Conservation (phyloP, 2,797 vertebrate species). For the Zonotrichia albicollis region DNA sequence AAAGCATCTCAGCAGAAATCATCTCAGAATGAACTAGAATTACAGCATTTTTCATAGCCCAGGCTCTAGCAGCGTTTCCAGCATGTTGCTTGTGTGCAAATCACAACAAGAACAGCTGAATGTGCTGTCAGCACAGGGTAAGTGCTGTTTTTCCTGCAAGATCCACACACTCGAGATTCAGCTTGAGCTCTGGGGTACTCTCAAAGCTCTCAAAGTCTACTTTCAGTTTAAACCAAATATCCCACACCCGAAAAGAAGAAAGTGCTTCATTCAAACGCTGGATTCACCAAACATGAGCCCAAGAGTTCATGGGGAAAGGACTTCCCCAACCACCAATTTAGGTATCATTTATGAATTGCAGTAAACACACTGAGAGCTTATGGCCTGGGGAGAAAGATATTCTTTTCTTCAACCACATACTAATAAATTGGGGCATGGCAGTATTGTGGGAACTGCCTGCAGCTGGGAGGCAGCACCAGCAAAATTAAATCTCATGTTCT, state of each 20-base stretch:
- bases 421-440: not conserved
- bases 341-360: not conserved
- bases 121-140: fast-evolving
- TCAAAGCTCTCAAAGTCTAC: not conserved
- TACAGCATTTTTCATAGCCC: not conserved
- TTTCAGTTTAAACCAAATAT: not conserved
- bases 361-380: not conserved
- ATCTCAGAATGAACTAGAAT: not conserved
- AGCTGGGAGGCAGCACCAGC: not conserved
- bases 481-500: not conserved
- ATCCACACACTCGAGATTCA: not conserved
- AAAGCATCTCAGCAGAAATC: not conserved
- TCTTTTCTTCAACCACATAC: not conserved
- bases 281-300: not conserved
- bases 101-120: fast-evolving
- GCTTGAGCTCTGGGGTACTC: not conserved
- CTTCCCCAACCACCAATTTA: not conserved
- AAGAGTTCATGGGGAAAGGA: not conserved
- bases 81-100: not conserved
- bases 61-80: not conserved
- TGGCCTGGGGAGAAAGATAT: not conserved
- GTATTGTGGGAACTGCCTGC: not conserved
- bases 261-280: not conserved
- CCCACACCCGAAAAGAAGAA: not conserved
- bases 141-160: not conserved